phyloP scores from a whole-genome alignment of 2,797 vertebrate species.

The Pseudochirops cupreus region DNA sequence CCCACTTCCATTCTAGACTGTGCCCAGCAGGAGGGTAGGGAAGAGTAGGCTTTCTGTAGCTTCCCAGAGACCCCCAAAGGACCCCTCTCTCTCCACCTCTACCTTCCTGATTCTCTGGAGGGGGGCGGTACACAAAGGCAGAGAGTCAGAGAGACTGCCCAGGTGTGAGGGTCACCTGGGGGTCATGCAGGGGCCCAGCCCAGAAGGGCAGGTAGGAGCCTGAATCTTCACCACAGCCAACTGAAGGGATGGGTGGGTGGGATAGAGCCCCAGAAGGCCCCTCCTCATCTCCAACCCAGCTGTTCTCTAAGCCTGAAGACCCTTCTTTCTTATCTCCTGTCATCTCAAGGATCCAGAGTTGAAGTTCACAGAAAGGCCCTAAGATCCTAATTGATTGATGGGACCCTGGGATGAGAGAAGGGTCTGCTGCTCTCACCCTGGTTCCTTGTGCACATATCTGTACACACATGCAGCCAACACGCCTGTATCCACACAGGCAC shows the following conservation, averaged over 20 bases:
- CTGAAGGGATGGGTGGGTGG: neutral
- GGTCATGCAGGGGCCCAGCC: neutral
- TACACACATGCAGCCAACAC: neutral
- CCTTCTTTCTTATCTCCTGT: neutral
- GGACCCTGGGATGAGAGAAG: too few species aligned
- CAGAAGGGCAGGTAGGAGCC: neutral
- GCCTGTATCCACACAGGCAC: too few species aligned
- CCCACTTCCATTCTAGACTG: neutral
- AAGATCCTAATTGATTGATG: fast-evolving
- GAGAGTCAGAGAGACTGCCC: neutral
- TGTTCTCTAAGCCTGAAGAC: neutral
- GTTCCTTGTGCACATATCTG: neutral
- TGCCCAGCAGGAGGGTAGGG: neutral
- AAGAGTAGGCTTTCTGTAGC: neutral
- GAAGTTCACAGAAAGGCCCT: neutral
- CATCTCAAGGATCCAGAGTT: neutral
- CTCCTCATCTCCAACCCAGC: neutral
- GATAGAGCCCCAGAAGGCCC: neutral
- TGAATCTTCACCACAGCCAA: neutral
- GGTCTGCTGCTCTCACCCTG: neutral
- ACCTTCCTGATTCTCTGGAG: neutral
- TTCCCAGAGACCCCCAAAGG: neutral
- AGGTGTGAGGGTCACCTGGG: neutral
- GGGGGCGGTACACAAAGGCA: neutral
- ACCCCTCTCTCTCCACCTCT: neutral